Evolutionary conservation across 1,140 invertebrate species (phyloP).

Genomic region (Holotrichia oblita): DNA sequence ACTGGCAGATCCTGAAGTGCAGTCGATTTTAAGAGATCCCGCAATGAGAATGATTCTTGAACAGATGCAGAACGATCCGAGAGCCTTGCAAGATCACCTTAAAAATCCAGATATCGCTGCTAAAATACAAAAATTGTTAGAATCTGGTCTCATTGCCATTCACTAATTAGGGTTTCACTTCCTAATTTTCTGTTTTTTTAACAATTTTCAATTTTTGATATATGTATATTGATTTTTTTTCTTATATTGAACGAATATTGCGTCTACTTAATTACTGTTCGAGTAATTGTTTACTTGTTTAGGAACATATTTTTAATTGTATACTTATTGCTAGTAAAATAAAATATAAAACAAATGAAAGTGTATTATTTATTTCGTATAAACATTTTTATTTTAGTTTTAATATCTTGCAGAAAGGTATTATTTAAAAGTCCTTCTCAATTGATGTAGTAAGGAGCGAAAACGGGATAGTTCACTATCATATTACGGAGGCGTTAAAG

Average conservation of each 20-base stretch:
- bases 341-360: neutral
- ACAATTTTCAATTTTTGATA: conserved; percentile 11
- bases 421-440: no score
- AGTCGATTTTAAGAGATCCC: conserved; percentile 95
- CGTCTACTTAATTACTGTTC: conserved; percentile 6
- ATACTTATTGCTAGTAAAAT: conserved; percentile 15
- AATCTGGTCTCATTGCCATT: conserved; percentile 94
- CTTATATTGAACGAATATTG: neutral
- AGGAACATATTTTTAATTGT: conserved; percentile 18
- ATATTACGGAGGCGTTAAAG: no score
- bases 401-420: no score
- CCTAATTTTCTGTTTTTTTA: neutral
- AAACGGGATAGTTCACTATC: no score
- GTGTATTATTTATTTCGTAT: neutral
- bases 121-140: conserved; percentile 97
- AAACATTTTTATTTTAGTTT: no score
- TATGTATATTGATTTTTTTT: neutral
- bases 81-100: conserved; percentile 91
- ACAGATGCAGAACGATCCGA: conserved; percentile 97
- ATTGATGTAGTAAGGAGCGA: no score
- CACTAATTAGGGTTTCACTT: conserved; percentile 68
- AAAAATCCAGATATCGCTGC: conserved; percentile 96
- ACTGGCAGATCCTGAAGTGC: conserved; percentile 98
- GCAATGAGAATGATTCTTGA: conserved; percentile 98
- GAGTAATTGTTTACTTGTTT: conserved; percentile 25